These are phyloP conservation scores for Halocynthia aurantium DNA, from an alignment of 23 tunicate genomes.

Conservation along the genomic window DNA sequence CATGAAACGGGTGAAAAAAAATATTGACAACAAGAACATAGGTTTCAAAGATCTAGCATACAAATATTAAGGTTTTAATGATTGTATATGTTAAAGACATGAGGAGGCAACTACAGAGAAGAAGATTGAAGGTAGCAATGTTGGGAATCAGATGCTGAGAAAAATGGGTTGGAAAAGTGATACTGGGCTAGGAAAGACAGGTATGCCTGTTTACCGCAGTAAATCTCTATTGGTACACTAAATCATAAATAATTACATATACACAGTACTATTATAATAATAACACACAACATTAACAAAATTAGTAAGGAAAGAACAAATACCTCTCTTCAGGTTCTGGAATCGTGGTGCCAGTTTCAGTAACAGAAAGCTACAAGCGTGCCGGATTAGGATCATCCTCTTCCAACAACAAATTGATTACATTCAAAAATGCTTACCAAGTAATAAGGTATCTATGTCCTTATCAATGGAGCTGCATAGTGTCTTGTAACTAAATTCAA, in stretches of 20 bases:
- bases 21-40: neutral
- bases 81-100: no score
- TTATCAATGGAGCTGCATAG: neutral
- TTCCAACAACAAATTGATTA: neutral
- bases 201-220: neutral
- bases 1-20: slow-evolving; percentile 2
- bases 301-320: no score
- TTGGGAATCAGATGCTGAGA: slow-evolving; percentile 51
- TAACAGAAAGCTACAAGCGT: slow-evolving; percentile 6
- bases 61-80: no score
- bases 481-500: neutral
- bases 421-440: slow-evolving; percentile 29
- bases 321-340: slow-evolving; percentile 22
- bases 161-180: slow-evolving; percentile 73
- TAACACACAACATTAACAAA: no score
- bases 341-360: slow-evolving; percentile 36
- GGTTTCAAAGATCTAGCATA: no score
- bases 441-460: slow-evolving; percentile 21
- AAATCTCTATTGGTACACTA: no score
- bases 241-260: no score
- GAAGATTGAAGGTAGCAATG: slow-evolving; percentile 26
- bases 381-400: slow-evolving; percentile 20
- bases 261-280: no score
- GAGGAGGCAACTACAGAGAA: neutral
- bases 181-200: slow-evolving; percentile 61